These are phyloP conservation scores for Coregonus clupeaformis DNA, from an alignment of 2,113 vertebrate genomes.

Conservation along the genomic window DNA sequence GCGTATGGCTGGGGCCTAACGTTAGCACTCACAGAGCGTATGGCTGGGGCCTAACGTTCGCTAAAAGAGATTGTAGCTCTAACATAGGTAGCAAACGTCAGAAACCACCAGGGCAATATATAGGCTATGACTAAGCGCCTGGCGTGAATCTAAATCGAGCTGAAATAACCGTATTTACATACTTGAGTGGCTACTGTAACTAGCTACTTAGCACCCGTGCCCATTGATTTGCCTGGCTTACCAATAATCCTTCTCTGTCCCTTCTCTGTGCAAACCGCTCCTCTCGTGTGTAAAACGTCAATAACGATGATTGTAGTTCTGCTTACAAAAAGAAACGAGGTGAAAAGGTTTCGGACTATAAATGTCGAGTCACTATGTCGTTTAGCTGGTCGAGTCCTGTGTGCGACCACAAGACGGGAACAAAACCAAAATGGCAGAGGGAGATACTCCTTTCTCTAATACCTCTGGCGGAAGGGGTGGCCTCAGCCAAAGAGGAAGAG, in stretches of 20 bases:
- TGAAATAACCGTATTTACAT: not conserved
- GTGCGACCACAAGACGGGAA: conserved; percentile 74
- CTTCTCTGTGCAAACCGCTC: conserved; percentile 78
- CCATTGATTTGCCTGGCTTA: conserved; percentile 71
- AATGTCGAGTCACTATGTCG: conserved; percentile 77
- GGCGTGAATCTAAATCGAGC: not conserved
- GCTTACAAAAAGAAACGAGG: conserved; percentile 33
- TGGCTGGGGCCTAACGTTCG: too few species aligned
- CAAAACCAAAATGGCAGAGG: conserved; percentile 85
- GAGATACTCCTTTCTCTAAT: too few species aligned
- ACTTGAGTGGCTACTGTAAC: conserved; percentile 29
- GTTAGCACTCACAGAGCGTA: too few species aligned
- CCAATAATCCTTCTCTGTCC: conserved; percentile 82
- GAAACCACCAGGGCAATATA: not conserved
- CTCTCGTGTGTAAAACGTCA: conserved; percentile 60
- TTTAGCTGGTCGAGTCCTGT: conserved; percentile 36
- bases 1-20: too few species aligned
- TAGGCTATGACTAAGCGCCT: not conserved
- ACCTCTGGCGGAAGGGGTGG: too few species aligned
- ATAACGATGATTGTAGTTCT: conserved; percentile 29
- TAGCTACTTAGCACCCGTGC: conserved; percentile 46
- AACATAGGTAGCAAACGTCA: not conserved
- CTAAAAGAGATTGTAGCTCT: too few species aligned
- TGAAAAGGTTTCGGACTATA: conserved; percentile 54
- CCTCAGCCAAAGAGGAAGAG: too few species aligned